Conservation (phyloP, 2,113 vertebrate genomes). For the Platichthys stellatus region DNA sequence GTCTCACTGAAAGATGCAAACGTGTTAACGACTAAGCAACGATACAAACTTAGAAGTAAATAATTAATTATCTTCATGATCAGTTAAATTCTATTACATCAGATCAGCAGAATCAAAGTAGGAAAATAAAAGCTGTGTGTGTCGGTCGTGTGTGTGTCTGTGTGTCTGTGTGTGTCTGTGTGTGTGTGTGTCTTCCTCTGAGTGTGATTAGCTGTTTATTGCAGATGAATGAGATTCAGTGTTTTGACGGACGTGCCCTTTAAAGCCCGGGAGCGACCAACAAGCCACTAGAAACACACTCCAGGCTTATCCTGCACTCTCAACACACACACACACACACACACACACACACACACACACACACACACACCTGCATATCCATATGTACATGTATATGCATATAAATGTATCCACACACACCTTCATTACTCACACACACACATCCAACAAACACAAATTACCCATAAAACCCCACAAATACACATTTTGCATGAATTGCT, state of each 20-base stretch:
- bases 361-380: slow-evolving; percentile 23
- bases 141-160: slow-evolving; percentile 9
- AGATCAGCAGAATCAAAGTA: not conserved
- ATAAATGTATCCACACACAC: slow-evolving; percentile 28
- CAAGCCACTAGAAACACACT: slow-evolving; percentile 65
- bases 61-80: too few relatives aligned
- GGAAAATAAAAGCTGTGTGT: too few relatives aligned
- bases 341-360: slow-evolving; percentile 8
- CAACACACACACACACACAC: slow-evolving; percentile 9
- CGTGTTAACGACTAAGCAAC: too few relatives aligned
- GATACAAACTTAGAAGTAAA: too few relatives aligned
- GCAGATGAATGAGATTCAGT: slow-evolving; percentile 38
- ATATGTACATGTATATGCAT: slow-evolving; percentile 55
- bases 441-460: not conserved
- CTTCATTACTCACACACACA: too few relatives aligned
- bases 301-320: slow-evolving; percentile 40
- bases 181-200: slow-evolving; percentile 1
- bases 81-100: not conserved
- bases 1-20: too few relatives aligned
- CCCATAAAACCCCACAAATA: not conserved
- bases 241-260: slow-evolving; percentile 64
- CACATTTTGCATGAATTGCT: slow-evolving; percentile 40
- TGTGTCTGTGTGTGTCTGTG: not conserved
- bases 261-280: slow-evolving; percentile 33
- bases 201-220: slow-evolving; percentile 60